Base-by-base conservation (phyloP, 2,113 vertebrate genomes). In the Meles meles region DNA sequence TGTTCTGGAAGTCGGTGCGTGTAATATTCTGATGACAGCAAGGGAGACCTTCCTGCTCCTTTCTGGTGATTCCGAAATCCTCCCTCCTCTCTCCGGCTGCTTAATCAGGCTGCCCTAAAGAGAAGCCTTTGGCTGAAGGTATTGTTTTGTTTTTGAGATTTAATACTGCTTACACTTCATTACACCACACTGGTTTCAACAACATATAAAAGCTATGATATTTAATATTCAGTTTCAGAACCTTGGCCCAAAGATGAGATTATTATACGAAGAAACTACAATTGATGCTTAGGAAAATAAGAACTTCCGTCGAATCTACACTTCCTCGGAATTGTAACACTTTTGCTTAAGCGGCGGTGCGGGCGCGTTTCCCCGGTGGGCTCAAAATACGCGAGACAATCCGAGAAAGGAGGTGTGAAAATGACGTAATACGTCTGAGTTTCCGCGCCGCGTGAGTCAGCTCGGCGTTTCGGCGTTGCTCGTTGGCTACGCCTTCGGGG, bases 141-240 rank as follows among this genome's bases (percentile, higher is more conserved):
- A 93, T 82, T 69, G 85, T 79, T 87, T 97, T 80, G 89, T 52
- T 95, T 97, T 80, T 81, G 90, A 97, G 89, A 93, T 81, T 93
- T 95, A 94, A 97, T 93, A 72, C 15, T 90, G 76, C 74, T 67
- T 93, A 20, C 55, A 96, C 95, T 85, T 96, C 95, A 92, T 80
- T 90, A 84, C 9, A 13, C 31, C 65, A 83, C 39, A 25, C 74
- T 94, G 61, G 80, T 65, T 97, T 97, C 89, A 95, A 80, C 95
- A 92, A 82, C 88, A 85, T 82, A 72, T 72, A 97, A 96, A 96
- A 94, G 18, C 76, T 94, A 93, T 90, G 96, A 93, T 96, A 97
- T 96, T 65, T 92, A 85, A 92, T 94, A 88, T 93, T 93, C 63
- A 77, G 47, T 87, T 96, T 87, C 63, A 95, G 69, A 94, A 86